Base-by-base conservation (phyloP, 2,113 vertebrate species). In the Galbula dea region DNA sequence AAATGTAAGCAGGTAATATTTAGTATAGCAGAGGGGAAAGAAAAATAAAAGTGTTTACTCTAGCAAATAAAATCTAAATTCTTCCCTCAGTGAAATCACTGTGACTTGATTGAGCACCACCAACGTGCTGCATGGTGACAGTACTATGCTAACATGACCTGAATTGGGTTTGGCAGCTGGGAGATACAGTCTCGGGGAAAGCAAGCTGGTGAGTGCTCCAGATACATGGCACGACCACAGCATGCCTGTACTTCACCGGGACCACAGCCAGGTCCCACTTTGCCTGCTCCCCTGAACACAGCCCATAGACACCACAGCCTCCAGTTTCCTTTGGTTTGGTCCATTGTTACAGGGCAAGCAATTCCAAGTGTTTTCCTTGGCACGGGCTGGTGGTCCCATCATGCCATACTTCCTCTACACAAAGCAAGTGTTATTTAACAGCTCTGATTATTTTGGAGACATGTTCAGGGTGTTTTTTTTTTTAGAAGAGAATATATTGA, bases 381-480 rank as follows among this genome's bases (percentile, higher is more conserved):
- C 97, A 88, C 20, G 12, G 11, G 36, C 9, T 4, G 1, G n/a
- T 4, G 1, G 68, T 78, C 86, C 94, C 81, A 87, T 94, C 84
- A 23, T 43, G 78, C 94, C 15, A 21, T 59, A 87, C 91, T 98
- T 98, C 97, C 97, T 97, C 91, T 52, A 41, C 90, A 76, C 80
- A 39, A 86, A 93, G 54, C 88, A 79, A 97, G 90, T 85, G 91
- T 92, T 96, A 95, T 97, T 97, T 95, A 96, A 95, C 57, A 46
- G 85, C 84, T 96, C 74, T 92, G 96, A 97, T 98, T 97, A 96
- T 96, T 96, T 97, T 97, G 96, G 96, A 97, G 88, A 94, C 82
- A 86, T 65, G 65, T 29, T 59, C 77, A 76, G 90, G 85, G 78
- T 26, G 79, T 94, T 94, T 93, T 92, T 82, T 94, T 94, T 93